Evolutionary conservation across 2,888 invertebrate genomes (phyloP).

Genomic region (Tetragnatha montana): DNA sequence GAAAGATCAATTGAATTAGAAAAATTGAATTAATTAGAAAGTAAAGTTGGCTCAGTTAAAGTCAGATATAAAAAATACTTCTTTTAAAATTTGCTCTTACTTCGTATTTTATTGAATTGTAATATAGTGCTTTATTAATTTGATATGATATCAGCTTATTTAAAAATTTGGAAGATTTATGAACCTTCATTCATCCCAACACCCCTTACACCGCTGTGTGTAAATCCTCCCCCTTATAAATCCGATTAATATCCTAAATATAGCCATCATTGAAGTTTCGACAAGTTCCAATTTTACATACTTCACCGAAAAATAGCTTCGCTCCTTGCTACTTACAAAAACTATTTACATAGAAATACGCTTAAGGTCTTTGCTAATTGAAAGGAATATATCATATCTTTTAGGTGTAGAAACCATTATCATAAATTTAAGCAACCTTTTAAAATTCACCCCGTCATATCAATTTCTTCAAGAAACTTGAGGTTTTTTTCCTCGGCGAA

Average conservation of each 20-base stretch:
- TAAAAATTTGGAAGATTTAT: no score
- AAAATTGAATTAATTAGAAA: no score
- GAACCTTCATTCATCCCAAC: no score
- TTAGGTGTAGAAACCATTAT: conserved; percentile 70
- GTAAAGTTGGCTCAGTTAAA: no score
- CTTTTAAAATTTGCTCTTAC: no score
- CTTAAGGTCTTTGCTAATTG: conserved; percentile 69
- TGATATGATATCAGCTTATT: no score
- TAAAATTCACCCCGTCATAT: conserved; percentile 70
- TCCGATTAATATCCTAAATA: conserved; percentile 21
- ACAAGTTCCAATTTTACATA: conserved; percentile 45
- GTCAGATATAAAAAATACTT: no score
- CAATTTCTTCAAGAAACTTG: conserved; percentile 59
- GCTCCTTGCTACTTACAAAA: conserved; percentile 45
- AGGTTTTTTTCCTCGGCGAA: conserved; percentile 24
- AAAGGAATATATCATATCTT: conserved; percentile 71
- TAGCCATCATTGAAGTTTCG: conserved; percentile 2
- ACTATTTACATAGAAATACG: conserved; percentile 66
- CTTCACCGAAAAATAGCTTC: conserved; percentile 17
- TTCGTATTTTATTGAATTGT: no score
- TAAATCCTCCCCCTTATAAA: background rate
- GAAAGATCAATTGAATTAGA: no score
- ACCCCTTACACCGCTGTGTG: no score
- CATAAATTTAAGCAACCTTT: conserved; percentile 71
- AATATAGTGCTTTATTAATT: no score